phyloP scores from a whole-genome alignment of 2,797 vertebrate genomes.

The Ammospiza maritima region DNA sequence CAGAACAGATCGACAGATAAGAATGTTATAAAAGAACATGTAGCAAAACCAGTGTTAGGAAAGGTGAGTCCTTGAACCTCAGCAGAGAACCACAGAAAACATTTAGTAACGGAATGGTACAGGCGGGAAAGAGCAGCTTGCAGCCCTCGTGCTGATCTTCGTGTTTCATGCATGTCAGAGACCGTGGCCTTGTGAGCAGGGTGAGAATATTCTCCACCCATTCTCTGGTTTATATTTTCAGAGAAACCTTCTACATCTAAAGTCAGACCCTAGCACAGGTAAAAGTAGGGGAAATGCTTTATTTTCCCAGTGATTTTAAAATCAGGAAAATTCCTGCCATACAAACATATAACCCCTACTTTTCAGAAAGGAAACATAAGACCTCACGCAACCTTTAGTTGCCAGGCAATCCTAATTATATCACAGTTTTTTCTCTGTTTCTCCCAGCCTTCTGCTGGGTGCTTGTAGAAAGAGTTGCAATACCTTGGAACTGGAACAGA shows the following conservation, averaged over 20 bases:
- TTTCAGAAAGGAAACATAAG: background rate
- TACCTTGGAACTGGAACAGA: background rate
- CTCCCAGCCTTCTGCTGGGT: background rate
- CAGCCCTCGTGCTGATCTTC: background rate
- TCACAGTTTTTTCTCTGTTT: background rate
- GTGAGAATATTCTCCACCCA: background rate
- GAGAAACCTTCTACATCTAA: background rate
- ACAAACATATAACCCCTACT: background rate
- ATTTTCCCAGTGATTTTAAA: background rate
- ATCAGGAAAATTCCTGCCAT: background rate
- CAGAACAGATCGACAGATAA: background rate
- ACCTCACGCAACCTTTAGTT: background rate
- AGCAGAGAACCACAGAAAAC: background rate
- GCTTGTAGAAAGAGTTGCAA: background rate
- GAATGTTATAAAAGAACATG: conserved; percentile 10
- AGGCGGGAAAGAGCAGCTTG: background rate
- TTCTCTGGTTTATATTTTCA: background rate
- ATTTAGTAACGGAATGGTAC: conserved; percentile 7
- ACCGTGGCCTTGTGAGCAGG: background rate
- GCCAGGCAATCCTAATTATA: background rate
- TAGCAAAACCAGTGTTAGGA: background rate
- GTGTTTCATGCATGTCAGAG: background rate
- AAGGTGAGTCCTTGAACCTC: background rate
- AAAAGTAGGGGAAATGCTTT: background rate
- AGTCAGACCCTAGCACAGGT: background rate